A percentile compares a stretch with the other conserved stretches of the same genome.
Evolutionary conservation across 2,888 invertebrate genomes (phyloP).

Genomic region (Lampropteryx suffumata): DNA sequence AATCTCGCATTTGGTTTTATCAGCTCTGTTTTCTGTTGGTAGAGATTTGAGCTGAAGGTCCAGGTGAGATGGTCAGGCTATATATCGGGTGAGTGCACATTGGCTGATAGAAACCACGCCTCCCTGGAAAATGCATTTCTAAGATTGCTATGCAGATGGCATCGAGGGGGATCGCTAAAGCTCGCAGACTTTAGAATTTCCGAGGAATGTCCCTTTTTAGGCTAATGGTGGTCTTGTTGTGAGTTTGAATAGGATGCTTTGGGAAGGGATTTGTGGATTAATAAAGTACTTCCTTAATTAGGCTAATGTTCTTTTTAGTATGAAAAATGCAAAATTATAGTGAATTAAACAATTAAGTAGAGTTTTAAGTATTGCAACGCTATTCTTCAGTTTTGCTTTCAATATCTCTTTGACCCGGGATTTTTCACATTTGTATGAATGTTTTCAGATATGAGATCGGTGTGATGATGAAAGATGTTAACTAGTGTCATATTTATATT

Average conservation of each 20-base stretch:
- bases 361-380: too few relatives aligned
- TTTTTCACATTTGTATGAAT: too few relatives aligned
- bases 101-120: slow-evolving; percentile 80
- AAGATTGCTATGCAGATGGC: slow-evolving; percentile 79
- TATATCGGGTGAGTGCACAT: slow-evolving; percentile 82
- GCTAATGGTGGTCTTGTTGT: slow-evolving; percentile 47
- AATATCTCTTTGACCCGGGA: too few relatives aligned
- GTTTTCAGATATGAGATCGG: too few relatives aligned
- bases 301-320: not conserved
- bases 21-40: slow-evolving; percentile 41
- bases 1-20: slow-evolving; percentile 50
- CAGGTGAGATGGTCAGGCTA: slow-evolving; percentile 59
- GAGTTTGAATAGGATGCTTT: slow-evolving; percentile 29
- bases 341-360: too few relatives aligned
- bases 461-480: too few relatives aligned
- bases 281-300: slow-evolving; percentile 15
- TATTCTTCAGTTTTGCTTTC: too few relatives aligned
- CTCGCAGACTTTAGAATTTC: slow-evolving; percentile 44
- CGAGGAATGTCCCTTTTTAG: slow-evolving; percentile 55
- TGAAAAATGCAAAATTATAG: not conserved
- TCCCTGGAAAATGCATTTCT: slow-evolving; percentile 77
- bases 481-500: too few relatives aligned
- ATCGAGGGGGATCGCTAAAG: slow-evolving; percentile 55
- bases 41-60: slow-evolving; percentile 48
- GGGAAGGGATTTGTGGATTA: slow-evolving; percentile 18